Base-by-base conservation (phyloP, 1,140 invertebrate species). In the Bombus sibiricus region DNA sequence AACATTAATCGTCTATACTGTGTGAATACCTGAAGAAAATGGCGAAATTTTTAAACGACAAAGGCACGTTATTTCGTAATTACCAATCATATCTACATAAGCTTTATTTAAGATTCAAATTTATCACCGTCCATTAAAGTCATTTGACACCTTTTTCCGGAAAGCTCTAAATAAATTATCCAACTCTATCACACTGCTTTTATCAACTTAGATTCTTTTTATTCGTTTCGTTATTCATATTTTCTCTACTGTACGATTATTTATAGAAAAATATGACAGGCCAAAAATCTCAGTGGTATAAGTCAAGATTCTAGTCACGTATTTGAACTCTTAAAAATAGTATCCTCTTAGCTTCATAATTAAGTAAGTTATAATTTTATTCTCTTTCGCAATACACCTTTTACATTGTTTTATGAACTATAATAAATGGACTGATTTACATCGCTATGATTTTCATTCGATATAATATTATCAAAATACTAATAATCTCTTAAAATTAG, bases 1-100 rank as follows among this genome's bases (percentile, higher is more conserved):
- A 62, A 25, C 57, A 77, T 77, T 77, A 77, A 77, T 77, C 75
- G 75, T 25, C 15, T 5, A 18, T 34, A 66, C 8, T 34, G 32
- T 34, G 64, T 41, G n/a, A n/a, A 3, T 28, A 10, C 8, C 25
- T 9, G 13, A 77, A 28, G 37, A 59, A 41, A 41, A 77, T 62
- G 13, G 34, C n/a, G 28, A 39, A 37, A 62, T 77, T 32, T 62
- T 77, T 64, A 53, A 77, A 77, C 57, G 59, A 62, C 57, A 59
- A 12, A 39, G 13, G 3, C 53, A 77, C 53, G 34, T 39, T 39
- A 59, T 32, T 59, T 47, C 15, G 43, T 18, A 53, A 75, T 75
- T 75, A 75, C 25, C 73, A 32, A 75, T 10, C 43, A 8, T 25
- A 34, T 53, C 13, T 13, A 39, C 73, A 13, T 32, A 34, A 53